Base-by-base conservation (phyloP, 2,113 vertebrate genomes). In the Eretmochelys imbricata region DNA sequence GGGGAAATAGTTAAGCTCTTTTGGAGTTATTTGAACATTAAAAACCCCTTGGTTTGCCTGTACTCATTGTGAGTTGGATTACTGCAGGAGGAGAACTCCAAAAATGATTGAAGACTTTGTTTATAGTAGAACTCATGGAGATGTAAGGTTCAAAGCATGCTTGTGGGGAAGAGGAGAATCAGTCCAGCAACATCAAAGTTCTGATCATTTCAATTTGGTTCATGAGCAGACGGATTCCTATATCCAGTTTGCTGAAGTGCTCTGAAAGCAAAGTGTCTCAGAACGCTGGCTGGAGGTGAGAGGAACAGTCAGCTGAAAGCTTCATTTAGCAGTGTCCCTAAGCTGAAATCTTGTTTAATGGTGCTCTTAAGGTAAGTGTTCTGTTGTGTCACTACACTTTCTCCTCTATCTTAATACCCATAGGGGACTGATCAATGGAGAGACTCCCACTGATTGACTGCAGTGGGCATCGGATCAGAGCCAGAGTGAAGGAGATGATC, bases 241-340 rank as follows among this genome's bases (percentile, higher is more conserved):
- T 42, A 42, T 42, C 42, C 42, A 42, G 42, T 42, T 42, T 42
- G 42, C 42, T 42, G 42, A 42, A 42, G 42, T 42, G 42, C 42
- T 42, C 42, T 42, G 42, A 42, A 42, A 51, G 50, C 50, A 51
- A 51, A 51, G 50, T 51, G 50, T 51, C 50, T 83, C 20, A 62
- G 38, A 46, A 24, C 2, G 1, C 0, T 4, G 46, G 62, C 35
- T 85, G 11, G 6, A 4, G 8, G 48, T 11, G n/a, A 72, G 8
- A 38, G 16, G 83, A 3, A 81, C 46, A 72, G 5, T 8, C 12
- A 46, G 6, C 10, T 85, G 35, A n/a, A 83, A 82, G 3, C 2
- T 51, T 69, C 35, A 42, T 42, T 42, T 42, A 42, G 42, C 42
- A 42, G 42, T 42, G 42, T 42, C 42, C 42, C 42, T 42, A 42